Base-by-base conservation (phyloP, 2,888 invertebrate genomes). In the Hoplodrina ambigua region DNA sequence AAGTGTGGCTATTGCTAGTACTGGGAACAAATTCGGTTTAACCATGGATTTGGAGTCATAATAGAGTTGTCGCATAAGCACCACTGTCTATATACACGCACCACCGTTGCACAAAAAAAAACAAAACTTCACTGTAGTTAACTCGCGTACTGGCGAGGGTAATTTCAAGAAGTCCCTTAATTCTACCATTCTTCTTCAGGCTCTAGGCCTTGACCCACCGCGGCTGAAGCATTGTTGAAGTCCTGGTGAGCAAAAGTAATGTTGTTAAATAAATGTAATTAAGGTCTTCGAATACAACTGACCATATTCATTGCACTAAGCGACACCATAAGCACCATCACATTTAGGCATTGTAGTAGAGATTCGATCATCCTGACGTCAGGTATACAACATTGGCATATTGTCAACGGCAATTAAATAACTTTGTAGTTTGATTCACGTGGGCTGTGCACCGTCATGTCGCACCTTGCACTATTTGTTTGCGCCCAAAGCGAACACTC, bases 181-280 rank as follows among this genome's bases (percentile, higher is more conserved):
- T 55, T 86, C 86, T 96, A 96, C 97, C 97, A 97, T 37, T 94
- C 94, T 79, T 97, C 97, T 10, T 96, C 96, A 0, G 95, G 96
- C 81, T 96, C 96, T 52, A 92, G 89, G 17, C 93, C 94, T 69
- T 89, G 91, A 7, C 88, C 89, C 1, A 75, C 89, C 5, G 82
- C 86, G 0, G 87, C 78, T 11, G 92, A 79, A 3, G 91, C 90
- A 62, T 88, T 90, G 73, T 92, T 93, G 86, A 95, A 94, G 72
- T 90, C 92, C 95, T 94, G 90, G 17, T 0, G 33, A 46, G 7
- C 1, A 49, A 66, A 58, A 37, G 13, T 55, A 1, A 25, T 11
- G 1, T 33, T 33, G 41, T 55, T 55, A 33, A 15, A 50, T 37
- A 1, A 37, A 52, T 20, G 11, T 46, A 25, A 25, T 7, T 4